These are phyloP conservation scores for Taenaris catops DNA, from an alignment of 2,888 invertebrate genomes.

Conservation along the genomic window DNA sequence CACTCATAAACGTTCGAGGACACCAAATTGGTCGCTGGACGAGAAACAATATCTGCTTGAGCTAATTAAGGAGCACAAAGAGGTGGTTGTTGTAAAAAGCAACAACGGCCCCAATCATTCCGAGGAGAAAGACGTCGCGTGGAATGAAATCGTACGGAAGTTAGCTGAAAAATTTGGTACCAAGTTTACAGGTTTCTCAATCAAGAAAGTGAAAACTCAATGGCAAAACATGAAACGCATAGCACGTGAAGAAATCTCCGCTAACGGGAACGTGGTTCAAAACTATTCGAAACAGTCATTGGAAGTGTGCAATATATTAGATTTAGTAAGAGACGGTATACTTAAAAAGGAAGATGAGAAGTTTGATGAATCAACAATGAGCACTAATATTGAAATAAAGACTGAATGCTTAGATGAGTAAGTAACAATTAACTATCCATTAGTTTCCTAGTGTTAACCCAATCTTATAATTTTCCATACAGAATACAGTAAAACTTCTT, in stretches of 20 bases:
- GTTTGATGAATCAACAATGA: slow-evolving; percentile 43
- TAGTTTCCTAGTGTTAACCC: too few species aligned
- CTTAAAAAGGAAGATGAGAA: slow-evolving; percentile 39
- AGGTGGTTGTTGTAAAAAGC: slow-evolving; percentile 57
- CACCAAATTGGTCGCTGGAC: slow-evolving; percentile 68
- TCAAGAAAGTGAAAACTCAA: slow-evolving; percentile 70
- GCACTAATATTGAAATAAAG: slow-evolving; percentile 59
- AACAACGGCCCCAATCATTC: slow-evolving; percentile 65
- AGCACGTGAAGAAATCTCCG: slow-evolving; percentile 61
- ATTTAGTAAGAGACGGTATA: slow-evolving; percentile 53
- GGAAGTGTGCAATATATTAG: slow-evolving; percentile 60
- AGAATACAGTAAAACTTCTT: too few species aligned
- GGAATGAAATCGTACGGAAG: slow-evolving; percentile 62
- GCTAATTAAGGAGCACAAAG: slow-evolving; percentile 63
- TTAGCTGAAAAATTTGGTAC: slow-evolving; percentile 53
- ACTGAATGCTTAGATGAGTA: slow-evolving; percentile 69
- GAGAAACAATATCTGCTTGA: slow-evolving; percentile 69
- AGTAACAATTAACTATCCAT: too few species aligned
- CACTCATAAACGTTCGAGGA: slow-evolving; percentile 52
- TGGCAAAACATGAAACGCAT: slow-evolving; percentile 76
- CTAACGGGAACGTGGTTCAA: slow-evolving; percentile 43
- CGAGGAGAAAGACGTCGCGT: slow-evolving; percentile 67
- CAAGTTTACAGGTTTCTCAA: slow-evolving; percentile 59
- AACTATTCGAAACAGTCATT: slow-evolving; percentile 54
- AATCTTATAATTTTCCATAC: too few species aligned